Evolutionary conservation across 2,113 vertebrate genomes (phyloP).

Genomic region (Corydoras maculifer): DNA sequence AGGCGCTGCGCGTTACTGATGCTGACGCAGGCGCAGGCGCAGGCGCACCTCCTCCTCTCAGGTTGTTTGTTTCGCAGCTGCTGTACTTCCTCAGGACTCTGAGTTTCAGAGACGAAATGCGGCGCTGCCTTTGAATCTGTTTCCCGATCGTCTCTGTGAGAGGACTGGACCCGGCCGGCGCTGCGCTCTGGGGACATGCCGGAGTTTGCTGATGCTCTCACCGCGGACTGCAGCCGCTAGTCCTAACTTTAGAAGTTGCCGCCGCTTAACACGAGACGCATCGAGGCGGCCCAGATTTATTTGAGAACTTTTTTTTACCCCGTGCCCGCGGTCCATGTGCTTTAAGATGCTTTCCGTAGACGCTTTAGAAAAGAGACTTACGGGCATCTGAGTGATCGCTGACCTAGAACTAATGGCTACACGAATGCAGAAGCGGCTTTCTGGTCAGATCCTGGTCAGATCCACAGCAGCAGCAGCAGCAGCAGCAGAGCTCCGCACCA

Average conservation of each 20-base stretch:
- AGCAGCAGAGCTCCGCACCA: slow-evolving; percentile 16
- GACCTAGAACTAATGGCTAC: background rate
- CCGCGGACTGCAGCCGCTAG: background rate
- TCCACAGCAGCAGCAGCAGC: slow-evolving; percentile 8
- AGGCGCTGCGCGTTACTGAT: background rate
- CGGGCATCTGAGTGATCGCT: background rate
- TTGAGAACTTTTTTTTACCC: slow-evolving; percentile 14
- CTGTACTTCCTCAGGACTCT: slow-evolving; percentile 3
- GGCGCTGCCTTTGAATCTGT: slow-evolving; percentile 23
- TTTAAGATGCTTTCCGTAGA: background rate
- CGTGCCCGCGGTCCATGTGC: slow-evolving; percentile 1
- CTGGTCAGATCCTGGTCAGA: slow-evolving; percentile 10
- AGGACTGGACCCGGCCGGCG: background rate
- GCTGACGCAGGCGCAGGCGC: background rate
- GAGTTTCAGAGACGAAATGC: slow-evolving; percentile 21
- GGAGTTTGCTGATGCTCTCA: background rate
- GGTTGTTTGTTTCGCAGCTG: slow-evolving; percentile 7
- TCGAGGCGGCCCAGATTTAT: background rate
- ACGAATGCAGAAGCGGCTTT: slow-evolving; percentile 16
- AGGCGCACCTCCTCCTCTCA: slow-evolving; percentile 13
- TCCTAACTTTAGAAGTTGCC: background rate
- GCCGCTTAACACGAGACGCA: background rate
- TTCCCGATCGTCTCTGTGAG: background rate
- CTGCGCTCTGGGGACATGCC: background rate
- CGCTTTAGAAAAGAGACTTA: background rate